These are phyloP conservation scores for Pseudois nayaur DNA, from an alignment of 2,113 vertebrate species.

Conservation along the genomic window DNA sequence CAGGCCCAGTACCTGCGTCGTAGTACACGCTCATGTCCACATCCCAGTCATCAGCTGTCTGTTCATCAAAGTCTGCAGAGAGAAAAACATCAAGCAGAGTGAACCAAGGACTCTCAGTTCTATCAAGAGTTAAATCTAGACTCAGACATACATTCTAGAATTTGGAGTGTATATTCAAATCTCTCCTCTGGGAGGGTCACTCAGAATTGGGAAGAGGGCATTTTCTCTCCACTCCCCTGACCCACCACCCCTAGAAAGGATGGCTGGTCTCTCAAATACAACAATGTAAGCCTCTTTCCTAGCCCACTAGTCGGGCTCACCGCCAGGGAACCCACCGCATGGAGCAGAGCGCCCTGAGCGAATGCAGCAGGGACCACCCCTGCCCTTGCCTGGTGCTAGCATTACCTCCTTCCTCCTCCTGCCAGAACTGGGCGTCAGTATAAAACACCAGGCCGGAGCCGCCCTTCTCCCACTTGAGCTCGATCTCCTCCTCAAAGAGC, in stretches of 20 bases:
- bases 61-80: slow-evolving; percentile 94
- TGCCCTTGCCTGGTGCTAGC: not conserved
- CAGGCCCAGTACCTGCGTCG: slow-evolving; percentile 86
- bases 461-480: slow-evolving; percentile 98
- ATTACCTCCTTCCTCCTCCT: slow-evolving; percentile 92
- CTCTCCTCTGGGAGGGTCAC: not conserved
- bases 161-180: not conserved
- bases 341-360: not conserved
- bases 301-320: not conserved
- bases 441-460: slow-evolving; percentile 97
- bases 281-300: not conserved
- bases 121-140: not conserved
- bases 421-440: slow-evolving; percentile 97
- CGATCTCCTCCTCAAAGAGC: slow-evolving; percentile 95
- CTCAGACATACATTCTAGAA: slow-evolving; percentile 11
- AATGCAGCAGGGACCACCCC: not conserved
- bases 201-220: not conserved
- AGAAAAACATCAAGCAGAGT: slow-evolving; percentile 29
- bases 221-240: not conserved
- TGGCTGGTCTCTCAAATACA: not conserved
- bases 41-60: slow-evolving; percentile 97
- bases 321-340: not conserved
- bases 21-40: slow-evolving; percentile 99
- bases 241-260: not conserved
- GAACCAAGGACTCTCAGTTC: not conserved